phyloP scores from a whole-genome alignment of 23 tunicate species.

The Corella eumyota region DNA sequence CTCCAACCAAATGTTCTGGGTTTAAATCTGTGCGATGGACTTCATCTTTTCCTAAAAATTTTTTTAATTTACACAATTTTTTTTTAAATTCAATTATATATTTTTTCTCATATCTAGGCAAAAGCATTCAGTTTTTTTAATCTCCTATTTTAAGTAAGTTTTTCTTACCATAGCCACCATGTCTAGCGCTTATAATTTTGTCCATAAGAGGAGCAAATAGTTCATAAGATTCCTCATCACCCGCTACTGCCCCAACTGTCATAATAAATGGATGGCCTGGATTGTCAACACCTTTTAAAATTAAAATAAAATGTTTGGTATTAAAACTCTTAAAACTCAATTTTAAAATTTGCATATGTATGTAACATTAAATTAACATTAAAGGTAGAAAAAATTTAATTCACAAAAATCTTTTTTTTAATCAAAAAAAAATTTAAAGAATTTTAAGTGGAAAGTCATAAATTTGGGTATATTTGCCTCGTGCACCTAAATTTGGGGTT shows the following conservation, averaged over 20 bases:
- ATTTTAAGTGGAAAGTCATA: too few relatives aligned
- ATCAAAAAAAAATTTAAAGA: too few relatives aligned
- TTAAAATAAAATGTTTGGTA: neutral
- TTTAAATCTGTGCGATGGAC: constrained; percentile 47
- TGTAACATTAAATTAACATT: too few relatives aligned
- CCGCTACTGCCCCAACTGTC: constrained; percentile 96
- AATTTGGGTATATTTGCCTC: too few relatives aligned
- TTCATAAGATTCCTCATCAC: constrained; percentile 95
- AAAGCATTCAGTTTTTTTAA: too few relatives aligned
- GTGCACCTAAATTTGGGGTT: too few relatives aligned
- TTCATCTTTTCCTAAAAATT: constrained; percentile 26
- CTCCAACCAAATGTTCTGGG: constrained; percentile 70
- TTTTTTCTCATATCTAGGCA: too few relatives aligned
- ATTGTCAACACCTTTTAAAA: constrained; percentile 59
- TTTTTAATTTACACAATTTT: neutral
- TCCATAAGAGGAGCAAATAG: constrained; percentile 82
- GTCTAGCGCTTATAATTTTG: constrained; percentile 78
- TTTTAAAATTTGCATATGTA: too few relatives aligned
- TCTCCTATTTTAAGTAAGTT: too few relatives aligned
- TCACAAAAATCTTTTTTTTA: too few relatives aligned
- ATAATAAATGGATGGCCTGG: constrained; percentile 99
- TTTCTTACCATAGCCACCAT: constrained; percentile 89
- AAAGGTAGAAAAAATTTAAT: too few relatives aligned
- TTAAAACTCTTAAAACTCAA: neutral
- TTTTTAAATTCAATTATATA: neutral